Base-by-base conservation (phyloP, 2,888 invertebrate genomes). In the Malthinus seriepunctatus region DNA sequence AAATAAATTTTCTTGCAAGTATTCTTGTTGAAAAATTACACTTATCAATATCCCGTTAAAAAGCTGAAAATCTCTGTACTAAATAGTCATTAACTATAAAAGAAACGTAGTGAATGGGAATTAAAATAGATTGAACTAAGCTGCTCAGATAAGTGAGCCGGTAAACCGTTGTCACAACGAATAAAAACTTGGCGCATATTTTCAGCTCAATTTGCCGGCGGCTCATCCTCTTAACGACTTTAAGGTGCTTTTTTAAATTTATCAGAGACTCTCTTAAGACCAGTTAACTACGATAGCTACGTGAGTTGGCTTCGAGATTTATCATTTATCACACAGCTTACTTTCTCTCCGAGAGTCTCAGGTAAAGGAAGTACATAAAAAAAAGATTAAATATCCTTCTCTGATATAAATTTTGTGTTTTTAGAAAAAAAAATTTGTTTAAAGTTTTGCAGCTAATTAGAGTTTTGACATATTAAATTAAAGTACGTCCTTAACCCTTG, bases 181-280 rank as follows among this genome's bases (percentile, higher is more conserved):
- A 62, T 62, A 71, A 73, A 73, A 68, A 70, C 61, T 63, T 69
- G 64, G 68, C 71, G 75, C 76, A 77, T 77, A 77, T 77, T 76
- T 77, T 75, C 73, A 74, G 75, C 74, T 71, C 75, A 76, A 76
- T 77, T 76, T 77, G 75, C 77, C 76, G 69, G 51, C 69, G 74
- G 76, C 73, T 73, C 71, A 73, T 73, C 73, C 69, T 70, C 72
- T 73, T 75, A 76, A 76, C 75, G 76, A 76, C 76, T 74, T 71
- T 71, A 71, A 75, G 75, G 75, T 73, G 73, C 73, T 75, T 75
- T 73, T 73, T 74, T 72, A 73, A 76, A 74, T 75, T 76, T 76
- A 76, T 76, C 75, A 75, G 71, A 23, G 68, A 63, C 69, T 67
- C 71, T 68, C 68, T 71, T 71, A 71, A 70, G 69, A 68, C 67